Base-by-base conservation (phyloP, 2,797 vertebrate genomes). In the Pogoniulus pusillus region DNA sequence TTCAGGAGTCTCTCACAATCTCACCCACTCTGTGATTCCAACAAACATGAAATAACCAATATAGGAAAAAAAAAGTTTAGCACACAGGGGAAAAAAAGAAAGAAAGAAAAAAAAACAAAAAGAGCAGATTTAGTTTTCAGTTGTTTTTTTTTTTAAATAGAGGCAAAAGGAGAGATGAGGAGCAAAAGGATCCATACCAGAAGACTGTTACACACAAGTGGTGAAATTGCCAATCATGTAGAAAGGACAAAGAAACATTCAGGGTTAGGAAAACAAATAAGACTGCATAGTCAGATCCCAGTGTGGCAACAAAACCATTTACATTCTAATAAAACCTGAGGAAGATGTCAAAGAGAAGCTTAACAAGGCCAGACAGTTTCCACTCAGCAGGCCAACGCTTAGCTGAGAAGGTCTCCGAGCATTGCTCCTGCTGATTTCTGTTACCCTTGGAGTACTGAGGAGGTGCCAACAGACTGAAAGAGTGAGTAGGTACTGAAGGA, bases 291-390 rank as follows among this genome's bases (percentile, higher is more conserved):
- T 71, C 66, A 86, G 60, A 71, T 91, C 81, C 49, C 83, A 60
- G 27, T 81, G 64, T 43, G 72, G 45, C 45, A 86, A 76, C 32
- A 76, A 86, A 88, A 35, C 43, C 47, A 77, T 86, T 89, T 82
- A 41, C 58, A 90, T 88, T 87, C 74, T 70, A 90, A 84, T 76
- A 82, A 94, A 79, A 82, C 30, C 30, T n/a, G 64, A 88, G 45
- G 45, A 85, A 85, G 78, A 88, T 55, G 45, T 90, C 85, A 82
- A 82, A 71, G 2, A 88, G 54, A 73, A 82, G 68, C 78, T 92
- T 92, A 94, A 92, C 58, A 65, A 90, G 82, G 65, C 26, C 10
- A 68, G 78, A 45, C 75, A 82, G 17, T 45, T 90, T 90, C 55
- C 90, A 70, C 54, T 20, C 24, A 73, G 39, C 57, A 82, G n/a